Evolutionary conservation across 2,113 vertebrate genomes (phyloP).

Genomic region (Hemiscyllium ocellatum): DNA sequence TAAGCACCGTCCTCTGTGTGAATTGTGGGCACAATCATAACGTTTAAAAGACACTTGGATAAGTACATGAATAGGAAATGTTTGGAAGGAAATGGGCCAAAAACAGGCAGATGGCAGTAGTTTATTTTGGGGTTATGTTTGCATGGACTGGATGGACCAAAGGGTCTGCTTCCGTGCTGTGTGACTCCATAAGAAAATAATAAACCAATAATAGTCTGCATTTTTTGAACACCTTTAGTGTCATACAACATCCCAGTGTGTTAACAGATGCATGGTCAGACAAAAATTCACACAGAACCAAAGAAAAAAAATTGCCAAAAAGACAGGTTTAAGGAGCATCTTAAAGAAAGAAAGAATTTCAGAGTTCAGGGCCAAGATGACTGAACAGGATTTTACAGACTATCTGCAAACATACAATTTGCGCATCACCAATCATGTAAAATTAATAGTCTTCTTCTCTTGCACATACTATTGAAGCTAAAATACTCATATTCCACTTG

Average conservation of each 20-base stretch:
- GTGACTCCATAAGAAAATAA: not conserved
- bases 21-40: no score
- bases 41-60: no score
- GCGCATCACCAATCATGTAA: not conserved
- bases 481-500: not conserved
- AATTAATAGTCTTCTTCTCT: not conserved
- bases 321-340: not conserved
- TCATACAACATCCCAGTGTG: not conserved
- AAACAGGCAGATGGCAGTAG: no score
- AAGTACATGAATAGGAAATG: no score
- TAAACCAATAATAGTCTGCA: not conserved
- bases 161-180: no score
- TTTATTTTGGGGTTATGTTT: no score
- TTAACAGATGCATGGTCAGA: not conserved
- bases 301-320: not conserved
- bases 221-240: not conserved
- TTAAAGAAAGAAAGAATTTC: not conserved
- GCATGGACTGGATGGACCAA: no score
- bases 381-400: not conserved
- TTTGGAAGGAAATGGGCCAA: no score
- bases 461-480: not conserved
- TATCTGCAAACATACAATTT: not conserved
- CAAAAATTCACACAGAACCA: not conserved
- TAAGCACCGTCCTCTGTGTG: no score
- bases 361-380: not conserved